Percentiles rank a stretch among this genome's conserved stretches.
Conservation (phyloP, 2,888 invertebrate species). For the Nephrotoma flavescens region DNA sequence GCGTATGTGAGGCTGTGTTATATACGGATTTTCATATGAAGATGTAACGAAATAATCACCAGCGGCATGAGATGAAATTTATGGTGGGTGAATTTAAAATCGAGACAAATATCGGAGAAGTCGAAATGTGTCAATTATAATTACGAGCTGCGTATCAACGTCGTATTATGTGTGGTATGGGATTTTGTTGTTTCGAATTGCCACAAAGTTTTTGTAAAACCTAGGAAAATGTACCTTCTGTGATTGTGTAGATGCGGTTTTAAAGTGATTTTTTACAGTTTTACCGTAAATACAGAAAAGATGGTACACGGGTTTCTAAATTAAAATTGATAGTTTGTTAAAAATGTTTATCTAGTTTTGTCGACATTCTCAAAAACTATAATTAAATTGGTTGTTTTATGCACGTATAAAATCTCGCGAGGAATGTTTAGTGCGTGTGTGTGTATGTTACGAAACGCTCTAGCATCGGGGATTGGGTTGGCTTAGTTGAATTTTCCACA, state of each 20-base stretch:
- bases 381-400: neutral
- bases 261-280: neutral
- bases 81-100: neutral
- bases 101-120: neutral
- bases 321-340: neutral
- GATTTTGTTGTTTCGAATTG: neutral
- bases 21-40: neutral
- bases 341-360: neutral
- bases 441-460: neutral
- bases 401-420: neutral
- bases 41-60: neutral
- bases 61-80: neutral
- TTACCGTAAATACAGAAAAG: too few species aligned
- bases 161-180: neutral
- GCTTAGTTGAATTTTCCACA: neutral
- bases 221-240: neutral
- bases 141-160: neutral
- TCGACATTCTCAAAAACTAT: neutral
- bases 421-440: neutral
- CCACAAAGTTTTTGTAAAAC: neutral
- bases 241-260: neutral
- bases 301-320: neutral
- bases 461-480: neutral
- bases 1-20: neutral
- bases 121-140: neutral